Base-by-base conservation (phyloP, 1,140 invertebrate genomes). In the Triops longicaudatus region DNA sequence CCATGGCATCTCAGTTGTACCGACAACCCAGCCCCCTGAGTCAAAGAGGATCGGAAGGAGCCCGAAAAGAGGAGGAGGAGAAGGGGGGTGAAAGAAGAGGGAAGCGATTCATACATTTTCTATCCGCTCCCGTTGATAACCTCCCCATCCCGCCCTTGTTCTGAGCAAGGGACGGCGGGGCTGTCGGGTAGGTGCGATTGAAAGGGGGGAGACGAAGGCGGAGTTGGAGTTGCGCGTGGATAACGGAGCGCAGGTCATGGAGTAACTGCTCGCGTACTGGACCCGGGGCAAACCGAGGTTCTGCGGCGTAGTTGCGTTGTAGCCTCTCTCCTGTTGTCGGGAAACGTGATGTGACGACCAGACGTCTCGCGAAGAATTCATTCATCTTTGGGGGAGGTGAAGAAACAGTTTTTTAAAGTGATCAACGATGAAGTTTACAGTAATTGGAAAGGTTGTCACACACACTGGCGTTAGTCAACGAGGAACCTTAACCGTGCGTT, bases 201-300 rank as follows among this genome's bases (percentile, higher is more conserved):
- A 63, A 63, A 63, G 22, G 50, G 14, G 44, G 50, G 50, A 22
- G 14, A n/a, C 22, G 50, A 63, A 63, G 50, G 50, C 50, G 50
- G 50, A 63, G 50, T 17, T 63, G 50, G 14, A 63, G 50, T 63
- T 63, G 50, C 50, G 50, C 50, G 50, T 37, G 50, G 50, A 63
- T 63, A 63, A 63, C 50, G 50, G 50, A 63, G 50, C 50, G 50
- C 50, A 63, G 50, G 50, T 63, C 50, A 9, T 63, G 50, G 50
- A 17, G 50, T 63, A n/a, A 63, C 9, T 17, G 50, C 50, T 63
- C 50, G 50, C 50, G 50, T 63, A 63, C 50, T 63, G 50, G 50
- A 63, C 50, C 50, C n/a, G 50, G 50, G 50, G 50, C 50, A 17
- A 63, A 17, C 17, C 50, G 50, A 63, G 50, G 50, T 17, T 63